Evolutionary conservation across 2,113 vertebrate genomes (phyloP), one percentile per base, ranked within the genome.

Genomic region (Anoplopoma fimbria): DNA sequence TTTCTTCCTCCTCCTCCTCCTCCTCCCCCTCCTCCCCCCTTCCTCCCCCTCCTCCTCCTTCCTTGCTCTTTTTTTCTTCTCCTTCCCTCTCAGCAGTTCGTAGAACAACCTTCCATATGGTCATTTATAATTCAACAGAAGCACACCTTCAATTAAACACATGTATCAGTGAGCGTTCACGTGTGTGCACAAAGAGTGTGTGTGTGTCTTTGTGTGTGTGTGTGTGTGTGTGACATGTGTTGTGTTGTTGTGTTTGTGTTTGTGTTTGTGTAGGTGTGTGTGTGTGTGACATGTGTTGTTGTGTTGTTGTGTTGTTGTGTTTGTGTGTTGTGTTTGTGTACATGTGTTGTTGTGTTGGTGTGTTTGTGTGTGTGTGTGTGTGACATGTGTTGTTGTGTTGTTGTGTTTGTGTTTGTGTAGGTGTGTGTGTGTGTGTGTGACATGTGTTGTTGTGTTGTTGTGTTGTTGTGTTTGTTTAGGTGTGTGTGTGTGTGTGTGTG

Each of bases 91-190:
- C 36, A 38, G 75, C 77, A 45, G 58, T 86, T 89, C 81, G 84
- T 69, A 82, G 55, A 88, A 77, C 85, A 85, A 77, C 64, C 64
- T 79, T 85, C 93, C 93, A 95, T 93, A 94, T 94, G 94, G 90
- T 93, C 93, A 94, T 94, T 93, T 92, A 93, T 91, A 92, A 94
- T 94, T 93, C 91, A 94, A 78, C 83, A 92, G 85, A 84, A 68
- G 83, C 87, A 7, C 73, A 82, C 85, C 81, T 90, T 89, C 91
- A 91, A 89, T 93, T 91, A 91, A 91, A 89, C 90, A 77, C 77
- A 82, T 83, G 89, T 79, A 90, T 89, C 92, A 82, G 88, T 80
- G 75, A 78, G 74, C 74, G 89, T 94, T 92, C 90, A 86, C 90
- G 91, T 90, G 84, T 78, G 76, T 91, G 83, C 47, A 65, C n/a